A percentile compares a stretch with the other conserved stretches of the same genome.
Evolutionary conservation across 2,113 vertebrate species (phyloP).

Genomic region (Gnathonemus longibarbis): DNA sequence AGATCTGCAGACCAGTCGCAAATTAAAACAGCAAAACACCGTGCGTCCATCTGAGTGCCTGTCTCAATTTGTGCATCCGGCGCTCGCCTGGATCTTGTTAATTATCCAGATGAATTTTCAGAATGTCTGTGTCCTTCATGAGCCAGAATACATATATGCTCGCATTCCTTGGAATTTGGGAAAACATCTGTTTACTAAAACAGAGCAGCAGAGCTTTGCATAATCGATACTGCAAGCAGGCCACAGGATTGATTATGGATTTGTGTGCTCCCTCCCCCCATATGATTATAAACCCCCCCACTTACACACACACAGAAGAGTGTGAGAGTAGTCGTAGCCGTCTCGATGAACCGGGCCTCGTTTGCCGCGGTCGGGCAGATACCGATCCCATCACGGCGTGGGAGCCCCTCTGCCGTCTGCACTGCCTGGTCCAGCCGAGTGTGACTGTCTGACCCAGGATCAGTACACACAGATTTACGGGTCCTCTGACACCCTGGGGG

Average conservation of each 20-base stretch:
- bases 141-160: not conserved
- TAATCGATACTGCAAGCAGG: not conserved
- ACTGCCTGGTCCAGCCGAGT: conserved; percentile 35
- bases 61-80: not conserved
- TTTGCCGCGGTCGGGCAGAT: conserved; percentile 44
- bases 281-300: not conserved
- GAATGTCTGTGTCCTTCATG: not conserved
- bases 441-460: conserved; percentile 40
- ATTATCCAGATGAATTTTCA: not conserved
- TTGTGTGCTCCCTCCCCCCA: not conserved
- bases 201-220: not conserved
- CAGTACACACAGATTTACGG: not conserved
- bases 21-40: not conserved
- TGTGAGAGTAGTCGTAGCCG: not conserved
- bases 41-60: not conserved
- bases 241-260: not conserved
- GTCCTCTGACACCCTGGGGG: conserved; percentile 30
- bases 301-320: not conserved
- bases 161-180: not conserved
- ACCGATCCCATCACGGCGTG: conserved; percentile 42
- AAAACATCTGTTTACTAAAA: not conserved
- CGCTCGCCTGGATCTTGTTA: not conserved
- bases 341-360: not conserved
- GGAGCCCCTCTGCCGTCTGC: conserved; percentile 30
- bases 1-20: not conserved